Percentiles rank a stretch among this genome's conserved stretches.
These are phyloP conservation scores for Rhingia campestris DNA, from an alignment of 2,888 invertebrate genomes.

Conservation along the genomic window DNA sequence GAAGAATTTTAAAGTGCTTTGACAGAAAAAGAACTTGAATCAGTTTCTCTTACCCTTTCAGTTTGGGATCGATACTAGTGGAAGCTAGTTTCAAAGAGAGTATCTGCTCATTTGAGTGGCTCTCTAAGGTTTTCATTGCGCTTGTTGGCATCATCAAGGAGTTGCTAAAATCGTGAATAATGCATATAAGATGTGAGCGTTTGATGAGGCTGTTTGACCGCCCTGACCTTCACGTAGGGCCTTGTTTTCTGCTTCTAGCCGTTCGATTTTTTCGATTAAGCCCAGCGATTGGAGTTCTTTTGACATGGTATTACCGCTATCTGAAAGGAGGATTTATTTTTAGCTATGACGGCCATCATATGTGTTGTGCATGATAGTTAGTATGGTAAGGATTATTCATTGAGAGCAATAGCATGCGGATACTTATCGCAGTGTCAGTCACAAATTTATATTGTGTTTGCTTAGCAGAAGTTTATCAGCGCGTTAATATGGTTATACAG, in stretches of 20 bases:
- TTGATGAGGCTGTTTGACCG: constrained; percentile 84
- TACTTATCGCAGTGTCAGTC: too few relatives aligned
- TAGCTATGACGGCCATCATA: not conserved
- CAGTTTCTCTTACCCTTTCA: constrained; percentile 78
- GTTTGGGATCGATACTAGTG: constrained; percentile 78
- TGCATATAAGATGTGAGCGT: not conserved
- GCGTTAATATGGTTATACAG: too few relatives aligned
- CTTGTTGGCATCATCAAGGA: constrained; percentile 92
- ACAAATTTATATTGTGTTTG: too few relatives aligned
- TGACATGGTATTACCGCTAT: constrained; percentile 86
- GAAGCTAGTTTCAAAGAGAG: constrained; percentile 80
- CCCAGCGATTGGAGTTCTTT: constrained; percentile 90
- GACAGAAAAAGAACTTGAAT: not conserved
- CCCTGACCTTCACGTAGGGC: constrained; percentile 87
- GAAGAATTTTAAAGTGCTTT: not conserved
- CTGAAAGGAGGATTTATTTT: constrained; percentile 20
- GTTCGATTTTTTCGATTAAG: constrained; percentile 90
- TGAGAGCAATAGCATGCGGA: too few relatives aligned
- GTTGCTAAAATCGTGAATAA: constrained; percentile 83
- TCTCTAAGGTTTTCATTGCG: constrained; percentile 90
- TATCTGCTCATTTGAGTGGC: constrained; percentile 90
- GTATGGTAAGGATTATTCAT: too few relatives aligned
- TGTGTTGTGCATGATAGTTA: too few relatives aligned
- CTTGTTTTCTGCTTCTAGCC: constrained; percentile 95
- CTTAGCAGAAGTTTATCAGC: too few relatives aligned